Percentiles rank a stretch among this genome's conserved stretches.
These are phyloP conservation scores for Hexactinellida sp. DNA, from an alignment of 37 sponge, comb jelly and placozoan species.

Conservation along the genomic window DNA sequence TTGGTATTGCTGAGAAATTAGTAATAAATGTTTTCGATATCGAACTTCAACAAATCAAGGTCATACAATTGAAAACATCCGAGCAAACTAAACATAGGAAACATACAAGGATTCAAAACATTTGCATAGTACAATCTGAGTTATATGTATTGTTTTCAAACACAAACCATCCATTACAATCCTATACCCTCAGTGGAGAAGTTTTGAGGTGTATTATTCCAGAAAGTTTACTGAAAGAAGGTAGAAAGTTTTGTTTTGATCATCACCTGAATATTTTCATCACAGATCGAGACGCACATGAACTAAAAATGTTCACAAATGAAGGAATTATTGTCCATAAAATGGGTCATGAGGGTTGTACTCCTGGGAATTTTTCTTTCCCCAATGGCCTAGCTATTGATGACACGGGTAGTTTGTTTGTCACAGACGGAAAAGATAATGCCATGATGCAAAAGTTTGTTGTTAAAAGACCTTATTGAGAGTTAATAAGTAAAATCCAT, in stretches of 20 bases:
- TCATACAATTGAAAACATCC: neutral
- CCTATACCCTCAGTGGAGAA: neutral
- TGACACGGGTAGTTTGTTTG: neutral
- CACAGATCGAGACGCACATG: neutral
- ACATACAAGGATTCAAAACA: neutral
- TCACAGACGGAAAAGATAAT: neutral
- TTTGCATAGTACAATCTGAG: neutral
- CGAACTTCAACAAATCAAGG: neutral
- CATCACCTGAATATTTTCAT: neutral
- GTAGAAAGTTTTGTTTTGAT: neutral
- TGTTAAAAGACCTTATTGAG: neutral
- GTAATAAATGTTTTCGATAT: neutral
- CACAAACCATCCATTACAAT: neutral
- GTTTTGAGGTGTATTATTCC: neutral
- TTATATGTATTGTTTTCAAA: neutral
- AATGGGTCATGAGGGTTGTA: neutral
- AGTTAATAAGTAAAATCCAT: no score
- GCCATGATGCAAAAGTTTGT: constrained; percentile 2
- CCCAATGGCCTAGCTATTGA: neutral
- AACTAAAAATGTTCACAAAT: neutral
- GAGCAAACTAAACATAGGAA: neutral
- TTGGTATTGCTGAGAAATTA: neutral
- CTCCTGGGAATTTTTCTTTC: neutral
- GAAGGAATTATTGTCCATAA: neutral
- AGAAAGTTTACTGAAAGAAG: neutral